Evolutionary conservation across 2,888 invertebrate genomes (phyloP).

Genomic region (Pycnomerus fuliginosus): DNA sequence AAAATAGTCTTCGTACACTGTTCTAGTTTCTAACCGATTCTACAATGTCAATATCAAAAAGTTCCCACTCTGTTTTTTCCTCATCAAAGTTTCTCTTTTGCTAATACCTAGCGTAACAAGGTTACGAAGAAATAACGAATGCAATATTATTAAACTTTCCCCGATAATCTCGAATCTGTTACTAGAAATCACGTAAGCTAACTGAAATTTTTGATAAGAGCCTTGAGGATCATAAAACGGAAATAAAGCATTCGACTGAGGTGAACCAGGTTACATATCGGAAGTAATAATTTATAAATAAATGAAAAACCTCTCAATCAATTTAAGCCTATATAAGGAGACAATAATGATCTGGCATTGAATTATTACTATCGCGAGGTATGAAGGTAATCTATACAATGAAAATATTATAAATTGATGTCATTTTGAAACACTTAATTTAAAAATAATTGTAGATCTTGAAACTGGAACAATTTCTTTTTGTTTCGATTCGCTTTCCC

Average conservation of each 20-base stretch:
- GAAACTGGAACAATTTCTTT: constrained; percentile 26
- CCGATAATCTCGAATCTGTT: constrained; percentile 43
- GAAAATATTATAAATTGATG: constrained; percentile 2
- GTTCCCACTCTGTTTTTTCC: constrained; percentile 35
- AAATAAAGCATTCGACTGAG: too few relatives aligned
- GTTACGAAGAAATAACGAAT: constrained; percentile 48
- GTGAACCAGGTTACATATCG: constrained; percentile 14
- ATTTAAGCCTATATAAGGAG: constrained; percentile 8
- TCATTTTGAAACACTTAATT: background rate
- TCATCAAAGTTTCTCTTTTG: constrained; percentile 44
- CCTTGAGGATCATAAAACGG: too few relatives aligned
- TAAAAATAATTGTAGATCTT: background rate
- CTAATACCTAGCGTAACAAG: constrained; percentile 48
- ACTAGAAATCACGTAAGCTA: constrained; percentile 27
- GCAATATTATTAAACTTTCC: constrained; percentile 50
- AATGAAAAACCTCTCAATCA: constrained; percentile 3
- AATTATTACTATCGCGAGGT: constrained; percentile 1
- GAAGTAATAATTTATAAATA: constrained; percentile 21
- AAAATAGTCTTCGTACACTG: constrained; percentile 4
- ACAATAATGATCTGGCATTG: constrained; percentile 11
- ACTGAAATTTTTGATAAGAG: too few relatives aligned
- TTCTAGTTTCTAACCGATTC: constrained; percentile 26
- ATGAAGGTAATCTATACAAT: too few relatives aligned
- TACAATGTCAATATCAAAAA: constrained; percentile 42
- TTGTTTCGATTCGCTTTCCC: constrained; percentile 29